Conservation (phyloP, 2,888 invertebrate species). For the Phyto melanocephala region DNA sequence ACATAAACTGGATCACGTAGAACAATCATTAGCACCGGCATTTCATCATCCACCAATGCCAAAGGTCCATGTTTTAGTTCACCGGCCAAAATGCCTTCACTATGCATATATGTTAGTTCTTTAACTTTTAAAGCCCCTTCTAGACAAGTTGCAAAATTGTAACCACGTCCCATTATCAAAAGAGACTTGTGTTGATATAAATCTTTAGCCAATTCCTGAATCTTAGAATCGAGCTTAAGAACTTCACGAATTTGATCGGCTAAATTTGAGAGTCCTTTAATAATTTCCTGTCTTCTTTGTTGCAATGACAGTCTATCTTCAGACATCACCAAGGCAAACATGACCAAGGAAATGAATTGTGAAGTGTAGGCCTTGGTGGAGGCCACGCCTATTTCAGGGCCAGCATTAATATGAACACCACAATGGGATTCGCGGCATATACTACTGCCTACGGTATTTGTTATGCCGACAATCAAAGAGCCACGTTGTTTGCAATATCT, state of each 20-base stretch:
- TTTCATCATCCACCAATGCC: slow-evolving; percentile 96
- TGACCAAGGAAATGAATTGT: slow-evolving; percentile 98
- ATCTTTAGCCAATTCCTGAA: slow-evolving; percentile 91
- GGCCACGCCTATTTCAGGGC: slow-evolving; percentile 99
- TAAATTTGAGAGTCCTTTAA: slow-evolving; percentile 90
- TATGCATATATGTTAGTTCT: slow-evolving; percentile 99
- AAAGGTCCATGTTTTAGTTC: slow-evolving; percentile 99
- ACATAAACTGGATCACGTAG: slow-evolving; percentile 96
- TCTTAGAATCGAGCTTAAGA: slow-evolving; percentile 90
- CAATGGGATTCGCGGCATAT: slow-evolving; percentile 99
- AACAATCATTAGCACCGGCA: slow-evolving; percentile 99
- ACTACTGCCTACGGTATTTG: slow-evolving; percentile 99
- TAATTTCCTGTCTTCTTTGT: slow-evolving; percentile 91
- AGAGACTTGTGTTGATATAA: slow-evolving; percentile 95
- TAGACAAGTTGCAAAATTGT: slow-evolving; percentile 98
- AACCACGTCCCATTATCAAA: slow-evolving; percentile 99
- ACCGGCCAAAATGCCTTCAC: slow-evolving; percentile 99
- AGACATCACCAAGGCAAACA: slow-evolving; percentile 99
- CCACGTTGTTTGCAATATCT: slow-evolving; percentile 98
- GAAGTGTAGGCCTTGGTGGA: slow-evolving; percentile 99
- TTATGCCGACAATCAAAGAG: slow-evolving; percentile 97
- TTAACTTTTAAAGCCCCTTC: slow-evolving; percentile 99
- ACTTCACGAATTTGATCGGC: slow-evolving; percentile 95
- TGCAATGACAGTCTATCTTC: slow-evolving; percentile 97
- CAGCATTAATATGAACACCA: slow-evolving; percentile 99